phyloP scores from a whole-genome alignment of 2,797 vertebrate species.

The Rhinogobio ventralis region DNA sequence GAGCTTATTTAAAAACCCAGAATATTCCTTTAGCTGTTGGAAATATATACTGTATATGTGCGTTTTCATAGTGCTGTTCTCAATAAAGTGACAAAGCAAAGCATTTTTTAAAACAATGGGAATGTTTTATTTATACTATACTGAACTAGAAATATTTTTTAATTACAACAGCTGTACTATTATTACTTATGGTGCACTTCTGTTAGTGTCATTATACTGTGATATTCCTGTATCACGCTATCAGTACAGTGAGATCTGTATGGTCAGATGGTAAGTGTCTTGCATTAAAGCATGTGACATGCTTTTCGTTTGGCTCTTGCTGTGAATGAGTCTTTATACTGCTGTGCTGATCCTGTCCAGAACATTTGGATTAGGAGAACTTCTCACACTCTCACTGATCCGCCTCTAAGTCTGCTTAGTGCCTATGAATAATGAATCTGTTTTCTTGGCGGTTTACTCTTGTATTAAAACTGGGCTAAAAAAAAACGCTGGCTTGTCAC shows the following conservation, averaged over 20 bases:
- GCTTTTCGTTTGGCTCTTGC: background rate
- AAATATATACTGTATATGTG: background rate
- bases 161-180: background rate
- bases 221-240: background rate
- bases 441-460: slow-evolving; percentile 44
- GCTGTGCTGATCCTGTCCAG: slow-evolving; percentile 9
- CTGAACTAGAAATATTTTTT: background rate
- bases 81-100: background rate
- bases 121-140: background rate
- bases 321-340: slow-evolving; percentile 21
- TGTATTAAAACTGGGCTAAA: background rate
- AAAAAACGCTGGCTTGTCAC: background rate
- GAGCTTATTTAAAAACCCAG: background rate
- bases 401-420: slow-evolving; percentile 66
- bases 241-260: background rate
- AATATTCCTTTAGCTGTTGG: background rate
- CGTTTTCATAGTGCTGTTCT: background rate
- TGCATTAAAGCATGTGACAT: slow-evolving; percentile 1
- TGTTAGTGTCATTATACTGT: background rate
- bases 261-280: background rate
- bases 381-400: background rate
- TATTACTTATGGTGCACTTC: background rate
- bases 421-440: slow-evolving; percentile 45
- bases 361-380: slow-evolving; percentile 30
- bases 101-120: background rate